A percentile compares a stretch with the other conserved stretches of the same genome.
Evolutionary conservation across 2,888 invertebrate species (phyloP).

Genomic region (Sussaba pulchella): DNA sequence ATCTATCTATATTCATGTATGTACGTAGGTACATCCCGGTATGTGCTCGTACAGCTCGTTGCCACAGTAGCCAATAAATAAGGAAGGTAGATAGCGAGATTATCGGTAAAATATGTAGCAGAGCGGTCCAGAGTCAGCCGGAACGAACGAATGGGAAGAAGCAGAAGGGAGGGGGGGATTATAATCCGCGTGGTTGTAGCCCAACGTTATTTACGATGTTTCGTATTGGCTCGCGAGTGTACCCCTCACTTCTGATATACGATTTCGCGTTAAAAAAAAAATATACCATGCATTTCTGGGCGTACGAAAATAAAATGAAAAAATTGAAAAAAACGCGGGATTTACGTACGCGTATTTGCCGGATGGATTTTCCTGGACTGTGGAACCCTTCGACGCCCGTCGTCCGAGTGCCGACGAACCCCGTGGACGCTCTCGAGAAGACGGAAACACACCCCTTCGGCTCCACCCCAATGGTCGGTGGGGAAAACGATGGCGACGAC

Average conservation of each 20-base stretch:
- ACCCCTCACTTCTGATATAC: conserved; percentile 9
- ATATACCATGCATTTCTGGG: background rate
- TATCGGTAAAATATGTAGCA: conserved; percentile 72
- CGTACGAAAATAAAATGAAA: conserved; percentile 1
- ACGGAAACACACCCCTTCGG: background rate
- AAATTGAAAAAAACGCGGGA: background rate
- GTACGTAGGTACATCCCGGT: background rate
- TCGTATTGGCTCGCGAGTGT: conserved; percentile 25
- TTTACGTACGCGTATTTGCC: conserved; percentile 7
- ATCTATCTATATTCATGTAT: background rate
- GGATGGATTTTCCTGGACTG: background rate
- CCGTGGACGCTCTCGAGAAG: background rate
- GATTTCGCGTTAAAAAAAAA: conserved; percentile 1
- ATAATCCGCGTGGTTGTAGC: conserved; percentile 54
- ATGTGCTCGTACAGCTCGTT: conserved; percentile 49
- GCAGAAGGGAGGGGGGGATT: conserved; percentile 35
- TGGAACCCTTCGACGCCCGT: background rate
- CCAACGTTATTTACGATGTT: conserved; percentile 58
- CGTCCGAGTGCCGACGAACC: background rate
- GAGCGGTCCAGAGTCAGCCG: conserved; percentile 53
- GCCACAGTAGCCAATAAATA: conserved; percentile 70
- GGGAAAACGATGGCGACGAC: conserved; percentile 45
- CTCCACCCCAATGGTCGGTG: too few relatives aligned
- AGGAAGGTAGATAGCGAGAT: conserved; percentile 69
- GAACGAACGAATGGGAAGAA: conserved; percentile 25